Conservation (phyloP, 2,113 vertebrate genomes). For the Xiphophorus hellerii region DNA sequence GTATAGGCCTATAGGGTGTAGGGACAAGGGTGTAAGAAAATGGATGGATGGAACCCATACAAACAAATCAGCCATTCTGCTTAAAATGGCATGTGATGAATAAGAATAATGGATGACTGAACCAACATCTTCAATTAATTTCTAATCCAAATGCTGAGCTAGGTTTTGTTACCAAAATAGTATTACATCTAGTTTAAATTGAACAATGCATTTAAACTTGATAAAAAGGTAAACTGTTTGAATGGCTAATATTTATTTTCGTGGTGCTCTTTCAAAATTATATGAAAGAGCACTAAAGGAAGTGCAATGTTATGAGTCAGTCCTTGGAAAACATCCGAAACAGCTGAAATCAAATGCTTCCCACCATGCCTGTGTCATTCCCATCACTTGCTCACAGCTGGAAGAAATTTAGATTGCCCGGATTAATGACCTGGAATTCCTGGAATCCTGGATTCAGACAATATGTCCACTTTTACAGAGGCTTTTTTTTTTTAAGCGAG, state of each 20-base stretch:
- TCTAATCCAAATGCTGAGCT: neutral
- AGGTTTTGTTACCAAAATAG: neutral
- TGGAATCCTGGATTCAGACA: conserved; percentile 80
- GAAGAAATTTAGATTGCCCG: conserved; percentile 77
- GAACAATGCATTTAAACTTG: neutral
- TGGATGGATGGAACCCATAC: neutral
- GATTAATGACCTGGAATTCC: conserved; percentile 83
- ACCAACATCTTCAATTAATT: neutral
- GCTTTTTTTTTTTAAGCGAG: conserved; percentile 37
- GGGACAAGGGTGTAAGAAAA: no score
- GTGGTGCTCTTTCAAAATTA: neutral
- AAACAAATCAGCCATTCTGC: neutral
- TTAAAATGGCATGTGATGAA: neutral
- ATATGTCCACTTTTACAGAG: conserved; percentile 62
- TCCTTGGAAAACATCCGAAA: conserved; percentile 30
- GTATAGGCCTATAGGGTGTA: no score
- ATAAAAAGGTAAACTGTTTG: neutral
- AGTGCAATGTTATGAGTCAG: neutral
- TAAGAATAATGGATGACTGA: neutral
- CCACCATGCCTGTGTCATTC: conserved; percentile 48
- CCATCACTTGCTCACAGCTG: conserved; percentile 64
- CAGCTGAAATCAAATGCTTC: conserved; percentile 63
- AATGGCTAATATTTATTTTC: neutral
- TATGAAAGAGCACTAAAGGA: neutral
- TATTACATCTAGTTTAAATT: neutral